Percentiles rank a stretch among this genome's conserved stretches.
Conservation (phyloP, 2,113 vertebrate genomes). For the Panurus biarmicus region DNA sequence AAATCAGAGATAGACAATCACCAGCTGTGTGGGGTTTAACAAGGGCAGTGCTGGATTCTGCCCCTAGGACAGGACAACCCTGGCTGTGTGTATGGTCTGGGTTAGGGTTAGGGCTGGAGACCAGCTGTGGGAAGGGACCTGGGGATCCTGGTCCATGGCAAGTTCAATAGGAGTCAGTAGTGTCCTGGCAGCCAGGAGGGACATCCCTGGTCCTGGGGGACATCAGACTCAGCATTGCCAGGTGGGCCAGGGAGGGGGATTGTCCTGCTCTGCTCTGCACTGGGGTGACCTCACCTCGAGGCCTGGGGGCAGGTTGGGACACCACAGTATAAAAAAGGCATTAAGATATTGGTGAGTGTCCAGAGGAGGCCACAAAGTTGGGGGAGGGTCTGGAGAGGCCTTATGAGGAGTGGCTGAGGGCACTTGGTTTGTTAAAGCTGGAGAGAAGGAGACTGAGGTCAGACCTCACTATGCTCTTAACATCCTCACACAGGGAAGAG, state of each 20-base stretch:
- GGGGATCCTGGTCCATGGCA: neutral
- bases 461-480: neutral
- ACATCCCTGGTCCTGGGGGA: no score
- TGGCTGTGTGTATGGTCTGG: neutral
- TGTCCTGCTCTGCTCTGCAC: neutral
- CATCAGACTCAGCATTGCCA: neutral
- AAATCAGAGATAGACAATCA: neutral
- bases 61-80: neutral
- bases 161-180: neutral
- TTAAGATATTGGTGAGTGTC: neutral
- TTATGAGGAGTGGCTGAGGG: neutral
- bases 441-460: neutral
- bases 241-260: neutral
- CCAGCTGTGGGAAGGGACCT: neutral
- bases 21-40: neutral
- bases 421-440: neutral
- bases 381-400: neutral
- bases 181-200: neutral
- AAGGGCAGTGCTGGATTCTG: neutral
- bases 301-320: neutral
- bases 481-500: neutral
- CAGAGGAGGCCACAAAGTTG: neutral
- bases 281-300: neutral
- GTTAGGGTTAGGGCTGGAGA: neutral
- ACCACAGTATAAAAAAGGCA: neutral